Evolutionary conservation across 2,113 vertebrate species (phyloP).

Genomic region (Leptosomus discolor): DNA sequence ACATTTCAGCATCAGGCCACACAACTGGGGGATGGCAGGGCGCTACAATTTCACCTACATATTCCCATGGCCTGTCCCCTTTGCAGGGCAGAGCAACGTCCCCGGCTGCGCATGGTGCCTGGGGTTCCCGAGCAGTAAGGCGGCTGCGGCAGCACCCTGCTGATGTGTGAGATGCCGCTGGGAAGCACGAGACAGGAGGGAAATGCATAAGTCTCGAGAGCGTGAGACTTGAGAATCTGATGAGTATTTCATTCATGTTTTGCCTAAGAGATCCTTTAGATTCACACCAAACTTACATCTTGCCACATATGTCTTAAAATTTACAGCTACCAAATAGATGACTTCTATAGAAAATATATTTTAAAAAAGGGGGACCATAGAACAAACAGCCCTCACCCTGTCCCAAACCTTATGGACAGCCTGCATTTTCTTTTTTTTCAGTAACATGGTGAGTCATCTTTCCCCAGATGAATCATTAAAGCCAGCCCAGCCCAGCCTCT

Average conservation of each 20-base stretch:
- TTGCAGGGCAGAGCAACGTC: not conserved
- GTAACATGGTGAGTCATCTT: not conserved
- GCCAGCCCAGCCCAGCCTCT: not conserved
- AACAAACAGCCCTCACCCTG: not conserved
- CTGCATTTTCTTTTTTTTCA: not conserved
- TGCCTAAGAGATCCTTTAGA: not conserved
- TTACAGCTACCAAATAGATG: not conserved
- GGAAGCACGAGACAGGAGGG: not conserved
- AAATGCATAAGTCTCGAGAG: not conserved
- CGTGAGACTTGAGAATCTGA: not conserved
- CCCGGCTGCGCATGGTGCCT: not conserved
- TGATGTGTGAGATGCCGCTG: not conserved
- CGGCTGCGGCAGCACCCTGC: not conserved
- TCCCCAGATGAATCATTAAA: not conserved
- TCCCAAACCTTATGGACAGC: not conserved
- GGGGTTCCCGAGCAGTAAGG: not conserved
- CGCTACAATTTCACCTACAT: not conserved
- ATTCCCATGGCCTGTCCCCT: not conserved
- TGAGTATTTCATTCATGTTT: not conserved
- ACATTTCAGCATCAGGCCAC: not conserved
- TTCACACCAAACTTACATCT: not conserved
- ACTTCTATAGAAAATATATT: not conserved
- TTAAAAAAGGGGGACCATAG: not conserved
- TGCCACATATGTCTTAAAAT: not conserved
- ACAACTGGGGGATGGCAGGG: rapidly evolving